Evolutionary conservation across 2,797 vertebrate species (phyloP), one percentile per base, ranked within the genome.

Genomic region (Leptatherina wallacei): DNA sequence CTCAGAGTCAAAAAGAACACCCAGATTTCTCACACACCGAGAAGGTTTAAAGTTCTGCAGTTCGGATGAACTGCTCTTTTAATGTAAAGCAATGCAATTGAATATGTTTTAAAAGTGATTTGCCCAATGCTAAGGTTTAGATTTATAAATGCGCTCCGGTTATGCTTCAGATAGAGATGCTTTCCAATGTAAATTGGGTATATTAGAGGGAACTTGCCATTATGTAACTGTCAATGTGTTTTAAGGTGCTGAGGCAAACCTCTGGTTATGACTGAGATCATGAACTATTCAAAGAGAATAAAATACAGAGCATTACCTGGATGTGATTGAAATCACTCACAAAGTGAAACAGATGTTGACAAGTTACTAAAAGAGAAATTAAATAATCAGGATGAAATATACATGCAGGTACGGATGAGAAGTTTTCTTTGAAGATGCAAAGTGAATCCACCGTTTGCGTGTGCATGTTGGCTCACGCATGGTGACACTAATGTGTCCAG

Each of bases 401-500:
- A 32, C 55, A 59, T 67, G 77, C 38, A 68, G 16, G 65, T 77
- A 71, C 72, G 14, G 14, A 40, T 40, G 38, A 14, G 14, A 40
- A 65, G 61, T 36, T 75, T 71, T 20, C 61, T 86, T 78, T 82
- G 54, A 82, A 71, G 65, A 68, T 29, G 42, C 64, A 29, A 42
- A 33, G 62, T 65, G 44, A 82, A 68, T 16, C 52, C 44, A 51
- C 18, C 51, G 61, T 59, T n/a, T 61, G 49, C 62, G 71, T 75
- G 67, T 72, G 36, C 29, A 33, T 52, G 71, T 61, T 80, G 58
- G 79, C 77, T 86, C 73, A 72, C 79, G 73, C 83, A 75, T 65
- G 7, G 66, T 86, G 89, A 91, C 56, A n/a, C 85, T 93, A 93
- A 94, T 91, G 81, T 76, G 77, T 85, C 89, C 87, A 81, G 90